These are phyloP conservation scores for Orchesella cincta DNA, from an alignment of 1,140 invertebrate genomes.

Conservation along the genomic window DNA sequence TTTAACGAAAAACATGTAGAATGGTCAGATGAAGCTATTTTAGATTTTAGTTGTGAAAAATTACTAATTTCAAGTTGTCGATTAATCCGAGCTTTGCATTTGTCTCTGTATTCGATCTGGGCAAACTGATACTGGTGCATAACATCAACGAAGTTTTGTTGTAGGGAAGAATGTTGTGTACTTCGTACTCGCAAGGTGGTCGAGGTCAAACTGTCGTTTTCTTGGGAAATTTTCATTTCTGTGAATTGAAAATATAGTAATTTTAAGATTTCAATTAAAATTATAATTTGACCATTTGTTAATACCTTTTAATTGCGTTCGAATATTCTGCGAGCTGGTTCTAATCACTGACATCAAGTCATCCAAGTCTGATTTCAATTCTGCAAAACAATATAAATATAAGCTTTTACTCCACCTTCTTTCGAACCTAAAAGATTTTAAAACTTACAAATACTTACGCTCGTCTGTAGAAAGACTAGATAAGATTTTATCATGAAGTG, in stretches of 20 bases:
- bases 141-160: conserved; percentile 64
- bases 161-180: conserved; percentile 65
- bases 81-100: conserved; percentile 67
- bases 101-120: conserved; percentile 66
- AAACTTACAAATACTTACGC: conserved; percentile 58
- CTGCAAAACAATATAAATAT: conserved; percentile 52
- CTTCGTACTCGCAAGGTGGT: conserved; percentile 67
- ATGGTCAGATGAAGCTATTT: too few species aligned
- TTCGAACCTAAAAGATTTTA: conserved; percentile 4
- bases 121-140: conserved; percentile 68
- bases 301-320: conserved; percentile 64
- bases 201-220: conserved; percentile 62
- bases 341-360: conserved; percentile 66
- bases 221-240: conserved; percentile 63
- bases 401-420: neutral
- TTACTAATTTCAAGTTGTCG: conserved; percentile 65
- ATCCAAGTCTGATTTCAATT: conserved; percentile 64
- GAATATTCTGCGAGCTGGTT: conserved; percentile 64
- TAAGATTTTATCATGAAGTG: conserved; percentile 66
- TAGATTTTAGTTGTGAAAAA: too few species aligned
- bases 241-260: conserved; percentile 36
- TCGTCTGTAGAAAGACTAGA: conserved; percentile 67
- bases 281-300: conserved; percentile 12
- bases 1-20: too few species aligned
- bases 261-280: neutral